These are phyloP conservation scores for Vulpes vulpes DNA, from an alignment of 2,113 vertebrate species.

Conservation along the genomic window DNA sequence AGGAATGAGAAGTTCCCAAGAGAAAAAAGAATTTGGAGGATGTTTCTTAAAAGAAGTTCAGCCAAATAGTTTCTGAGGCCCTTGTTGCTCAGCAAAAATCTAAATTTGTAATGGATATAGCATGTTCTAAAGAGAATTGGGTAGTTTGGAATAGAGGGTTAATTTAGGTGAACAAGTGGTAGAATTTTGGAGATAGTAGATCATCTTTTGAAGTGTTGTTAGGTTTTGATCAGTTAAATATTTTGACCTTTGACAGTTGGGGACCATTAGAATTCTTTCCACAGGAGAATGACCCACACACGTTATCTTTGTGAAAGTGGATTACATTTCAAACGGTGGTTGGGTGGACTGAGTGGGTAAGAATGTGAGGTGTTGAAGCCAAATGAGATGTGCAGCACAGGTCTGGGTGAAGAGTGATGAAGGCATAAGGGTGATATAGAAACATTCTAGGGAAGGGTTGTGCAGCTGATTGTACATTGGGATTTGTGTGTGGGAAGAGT, in stretches of 20 bases:
- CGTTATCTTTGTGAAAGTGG: not conserved
- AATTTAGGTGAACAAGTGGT: not conserved
- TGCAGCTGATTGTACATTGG: not conserved
- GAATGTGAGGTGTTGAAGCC: not conserved
- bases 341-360: not conserved
- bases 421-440: accelerated
- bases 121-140: not conserved
- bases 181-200: not conserved
- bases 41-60: not conserved
- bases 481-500: not conserved
- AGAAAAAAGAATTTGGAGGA: not conserved
- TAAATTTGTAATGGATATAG: not conserved
- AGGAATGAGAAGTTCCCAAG: not conserved
- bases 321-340: not conserved
- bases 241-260: not conserved
- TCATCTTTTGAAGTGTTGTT: not conserved
- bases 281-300: not conserved
- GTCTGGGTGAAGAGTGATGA: not conserved
- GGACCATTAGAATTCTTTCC: not conserved
- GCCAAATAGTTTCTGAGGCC: not conserved
- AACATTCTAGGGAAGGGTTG: not conserved
- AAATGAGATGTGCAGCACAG: accelerated
- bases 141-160: not conserved
- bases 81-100: not conserved
- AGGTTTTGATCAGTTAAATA: not conserved